These are phyloP conservation scores for Macrobrachium rosenbergii DNA, from an alignment of 1,140 invertebrate genomes.

Conservation along the genomic window DNA sequence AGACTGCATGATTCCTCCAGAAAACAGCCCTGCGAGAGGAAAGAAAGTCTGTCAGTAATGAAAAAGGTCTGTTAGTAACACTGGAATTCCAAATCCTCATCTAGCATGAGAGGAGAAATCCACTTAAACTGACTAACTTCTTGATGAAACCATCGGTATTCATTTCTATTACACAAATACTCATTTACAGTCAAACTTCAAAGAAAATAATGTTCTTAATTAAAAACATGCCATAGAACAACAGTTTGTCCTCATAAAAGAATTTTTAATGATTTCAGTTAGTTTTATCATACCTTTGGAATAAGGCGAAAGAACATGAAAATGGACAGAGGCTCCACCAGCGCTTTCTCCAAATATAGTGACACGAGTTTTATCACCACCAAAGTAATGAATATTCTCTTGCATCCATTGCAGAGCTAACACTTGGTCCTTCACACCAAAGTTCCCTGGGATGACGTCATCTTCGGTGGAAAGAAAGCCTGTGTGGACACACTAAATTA, in stretches of 20 bases:
- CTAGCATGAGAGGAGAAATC: not conserved
- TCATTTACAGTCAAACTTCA: too few relatives aligned
- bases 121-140: not conserved
- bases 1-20: slow-evolving; percentile 29
- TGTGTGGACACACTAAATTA: not conserved
- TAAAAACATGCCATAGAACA: too few relatives aligned
- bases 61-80: not conserved
- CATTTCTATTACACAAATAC: too few relatives aligned
- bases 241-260: not conserved
- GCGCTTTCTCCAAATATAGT: slow-evolving; percentile 78
- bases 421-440: slow-evolving; percentile 75
- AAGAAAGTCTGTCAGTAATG: not conserved
- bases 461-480: slow-evolving; percentile 69
- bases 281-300: slow-evolving; percentile 44
- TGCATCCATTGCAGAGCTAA: slow-evolving; percentile 74
- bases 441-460: slow-evolving; percentile 68
- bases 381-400: slow-evolving; percentile 74
- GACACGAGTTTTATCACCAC: slow-evolving; percentile 74
- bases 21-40: slow-evolving; percentile 10
- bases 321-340: slow-evolving; percentile 74
- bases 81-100: not conserved
- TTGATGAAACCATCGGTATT: too few relatives aligned
- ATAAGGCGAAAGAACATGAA: slow-evolving; percentile 74
- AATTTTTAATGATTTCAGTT: not conserved
- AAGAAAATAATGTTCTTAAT: too few relatives aligned